Conservation (phyloP, 2,113 vertebrate genomes). For the Kryptolebias marmoratus region DNA sequence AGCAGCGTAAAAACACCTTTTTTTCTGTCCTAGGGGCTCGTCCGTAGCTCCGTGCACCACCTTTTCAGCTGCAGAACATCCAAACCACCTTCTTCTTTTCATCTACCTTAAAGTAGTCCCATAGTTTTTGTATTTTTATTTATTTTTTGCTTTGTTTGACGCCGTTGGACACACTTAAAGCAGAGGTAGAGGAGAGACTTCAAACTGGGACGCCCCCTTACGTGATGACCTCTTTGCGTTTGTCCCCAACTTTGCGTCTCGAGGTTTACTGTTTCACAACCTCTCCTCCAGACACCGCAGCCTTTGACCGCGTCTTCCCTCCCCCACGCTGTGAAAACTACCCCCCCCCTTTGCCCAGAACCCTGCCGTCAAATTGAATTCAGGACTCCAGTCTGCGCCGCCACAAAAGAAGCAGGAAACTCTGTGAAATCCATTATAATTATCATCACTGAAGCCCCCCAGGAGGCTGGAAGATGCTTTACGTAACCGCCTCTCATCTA, state of each 20-base stretch:
- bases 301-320: conserved; percentile 17
- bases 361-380: conserved; percentile 9
- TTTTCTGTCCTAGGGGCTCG: too few relatives aligned
- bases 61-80: too few relatives aligned
- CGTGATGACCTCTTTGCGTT: conserved; percentile 1
- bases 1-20: too few relatives aligned
- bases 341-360: not conserved
- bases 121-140: too few relatives aligned
- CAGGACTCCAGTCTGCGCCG: not conserved
- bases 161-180: not conserved
- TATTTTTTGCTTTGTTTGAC: too few relatives aligned
- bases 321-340: conserved; percentile 22
- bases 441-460: conserved; percentile 36
- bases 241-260: too few relatives aligned
- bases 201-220: conserved; percentile 14
- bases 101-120: too few relatives aligned
- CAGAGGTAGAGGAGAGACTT: not conserved
- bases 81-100: too few relatives aligned
- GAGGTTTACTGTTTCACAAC: conserved; percentile 5
- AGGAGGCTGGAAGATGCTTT: conserved; percentile 33
- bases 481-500: conserved; percentile 39
- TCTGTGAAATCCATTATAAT: conserved; percentile 50
- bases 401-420: conserved; percentile 20
- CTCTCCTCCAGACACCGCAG: not conserved
- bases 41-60: too few relatives aligned